phyloP scores from a whole-genome alignment of 2,888 invertebrate genomes.

The Parasteatoda lunata region DNA sequence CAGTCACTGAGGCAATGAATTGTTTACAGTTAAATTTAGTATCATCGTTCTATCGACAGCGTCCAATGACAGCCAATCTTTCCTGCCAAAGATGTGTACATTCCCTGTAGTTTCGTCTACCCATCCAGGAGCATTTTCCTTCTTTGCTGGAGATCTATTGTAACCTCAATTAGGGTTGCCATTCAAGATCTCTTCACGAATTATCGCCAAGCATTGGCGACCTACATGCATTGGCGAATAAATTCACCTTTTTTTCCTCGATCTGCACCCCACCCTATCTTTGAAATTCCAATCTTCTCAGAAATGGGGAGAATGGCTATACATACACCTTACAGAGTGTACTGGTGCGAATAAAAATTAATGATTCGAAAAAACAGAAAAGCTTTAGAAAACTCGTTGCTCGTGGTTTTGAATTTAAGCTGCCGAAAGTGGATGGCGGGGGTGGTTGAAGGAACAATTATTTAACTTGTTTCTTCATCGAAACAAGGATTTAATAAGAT shows the following conservation, averaged over 20 bases:
- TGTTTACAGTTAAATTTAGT: background rate
- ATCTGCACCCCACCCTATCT: conserved; percentile 10
- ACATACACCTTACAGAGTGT: conserved; percentile 46
- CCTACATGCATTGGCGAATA: conserved; percentile 19
- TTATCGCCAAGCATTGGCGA: conserved; percentile 46
- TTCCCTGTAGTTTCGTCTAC: conserved; percentile 43
- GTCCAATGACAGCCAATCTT: conserved; percentile 14
- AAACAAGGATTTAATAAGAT: background rate
- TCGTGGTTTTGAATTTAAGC: conserved; percentile 5
- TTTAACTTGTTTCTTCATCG: background rate
- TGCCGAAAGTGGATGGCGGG: background rate
- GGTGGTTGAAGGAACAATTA: background rate
- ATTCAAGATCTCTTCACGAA: conserved; percentile 36
- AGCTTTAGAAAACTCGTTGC: conserved; percentile 2
- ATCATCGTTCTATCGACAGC: background rate
- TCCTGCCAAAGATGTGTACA: conserved; percentile 26
- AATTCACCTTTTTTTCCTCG: background rate
- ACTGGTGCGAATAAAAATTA: conserved; percentile 57
- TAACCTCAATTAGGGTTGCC: conserved; percentile 65
- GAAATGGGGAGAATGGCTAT: conserved; percentile 29
- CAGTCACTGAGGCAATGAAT: conserved; percentile 1
- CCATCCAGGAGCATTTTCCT: conserved; percentile 51
- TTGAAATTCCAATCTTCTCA: conserved; percentile 23
- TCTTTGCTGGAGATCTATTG: conserved; percentile 57
- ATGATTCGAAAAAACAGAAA: conserved; percentile 38